These are phyloP conservation scores for Noctua fimbriata DNA, from an alignment of 2,888 invertebrate species.

Conservation along the genomic window DNA sequence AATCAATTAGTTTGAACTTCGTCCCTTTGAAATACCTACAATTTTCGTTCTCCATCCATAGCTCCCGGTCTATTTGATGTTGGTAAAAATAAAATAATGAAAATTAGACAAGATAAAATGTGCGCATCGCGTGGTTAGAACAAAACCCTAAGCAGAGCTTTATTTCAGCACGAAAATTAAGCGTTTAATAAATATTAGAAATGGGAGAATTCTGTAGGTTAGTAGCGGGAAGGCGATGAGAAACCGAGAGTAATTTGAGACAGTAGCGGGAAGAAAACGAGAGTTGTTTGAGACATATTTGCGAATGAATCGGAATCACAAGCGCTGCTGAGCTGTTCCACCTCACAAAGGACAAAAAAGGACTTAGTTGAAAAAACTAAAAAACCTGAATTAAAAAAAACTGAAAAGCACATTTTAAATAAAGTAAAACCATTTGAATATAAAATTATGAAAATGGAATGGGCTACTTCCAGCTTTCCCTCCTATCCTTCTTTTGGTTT, in stretches of 20 bases:
- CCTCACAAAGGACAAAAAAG: background rate
- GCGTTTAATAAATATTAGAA: background rate
- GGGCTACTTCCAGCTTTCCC: too few relatives aligned
- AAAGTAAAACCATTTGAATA: too few relatives aligned
- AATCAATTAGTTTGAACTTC: background rate
- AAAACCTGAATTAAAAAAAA: too few relatives aligned
- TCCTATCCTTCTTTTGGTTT: too few relatives aligned
- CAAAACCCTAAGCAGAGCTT: conserved; percentile 7
- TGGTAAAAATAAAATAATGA: conserved; percentile 17
- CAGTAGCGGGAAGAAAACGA: too few relatives aligned
- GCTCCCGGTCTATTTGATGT: background rate
- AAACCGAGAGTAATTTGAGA: background rate
- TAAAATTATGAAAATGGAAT: too few relatives aligned
- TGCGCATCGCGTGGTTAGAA: conserved; percentile 35
- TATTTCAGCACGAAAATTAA: conserved; percentile 20
- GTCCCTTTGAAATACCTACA: background rate
- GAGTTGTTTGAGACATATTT: background rate
- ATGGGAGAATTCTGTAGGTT: too few relatives aligned
- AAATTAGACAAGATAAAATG: conserved; percentile 30
- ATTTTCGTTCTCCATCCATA: background rate
- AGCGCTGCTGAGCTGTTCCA: too few relatives aligned
- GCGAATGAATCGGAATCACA: background rate
- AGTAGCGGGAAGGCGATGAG: background rate
- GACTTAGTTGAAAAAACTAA: too few relatives aligned
- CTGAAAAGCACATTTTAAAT: too few relatives aligned